Conservation (phyloP, 1,140 invertebrate genomes). For the Heterodera schachtii region DNA sequence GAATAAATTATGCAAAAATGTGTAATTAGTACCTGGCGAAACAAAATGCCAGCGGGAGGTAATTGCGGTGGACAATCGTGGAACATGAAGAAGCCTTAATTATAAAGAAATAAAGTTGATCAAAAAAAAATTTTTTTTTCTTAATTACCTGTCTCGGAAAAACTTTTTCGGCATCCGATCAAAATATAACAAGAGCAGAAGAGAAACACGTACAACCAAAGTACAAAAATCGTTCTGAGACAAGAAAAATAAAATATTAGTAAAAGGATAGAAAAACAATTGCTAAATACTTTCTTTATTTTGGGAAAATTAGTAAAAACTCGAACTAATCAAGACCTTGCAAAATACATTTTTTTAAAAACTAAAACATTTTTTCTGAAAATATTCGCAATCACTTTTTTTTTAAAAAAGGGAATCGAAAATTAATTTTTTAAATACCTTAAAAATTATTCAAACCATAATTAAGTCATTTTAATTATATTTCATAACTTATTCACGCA, state of each 20-base stretch:
- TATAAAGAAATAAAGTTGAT: background rate
- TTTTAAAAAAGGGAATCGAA: too few species aligned
- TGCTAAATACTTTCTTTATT: too few species aligned
- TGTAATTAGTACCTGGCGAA: background rate
- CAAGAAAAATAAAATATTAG: background rate
- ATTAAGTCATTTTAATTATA: too few species aligned
- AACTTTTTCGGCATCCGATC: conserved; percentile 22
- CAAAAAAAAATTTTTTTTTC: background rate
- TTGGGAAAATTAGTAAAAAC: too few species aligned
- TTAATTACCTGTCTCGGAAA: conserved; percentile 16
- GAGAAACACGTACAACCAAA: conserved; percentile 16
- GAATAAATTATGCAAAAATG: too few species aligned
- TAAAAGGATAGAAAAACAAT: background rate
- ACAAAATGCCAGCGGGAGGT: background rate
- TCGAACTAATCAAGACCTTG: too few species aligned
- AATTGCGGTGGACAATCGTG: conserved; percentile 16
- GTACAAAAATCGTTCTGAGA: background rate
- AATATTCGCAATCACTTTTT: too few species aligned
- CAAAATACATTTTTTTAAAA: too few species aligned
- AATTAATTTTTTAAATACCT: too few species aligned
- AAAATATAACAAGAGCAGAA: conserved; percentile 28
- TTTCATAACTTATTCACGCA: too few species aligned
- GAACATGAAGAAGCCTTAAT: conserved; percentile 29
- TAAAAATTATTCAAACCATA: too few species aligned
- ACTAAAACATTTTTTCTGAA: too few species aligned